Base-by-base conservation (phyloP, 2,113 vertebrate species). In the Camelus bactrianus region DNA sequence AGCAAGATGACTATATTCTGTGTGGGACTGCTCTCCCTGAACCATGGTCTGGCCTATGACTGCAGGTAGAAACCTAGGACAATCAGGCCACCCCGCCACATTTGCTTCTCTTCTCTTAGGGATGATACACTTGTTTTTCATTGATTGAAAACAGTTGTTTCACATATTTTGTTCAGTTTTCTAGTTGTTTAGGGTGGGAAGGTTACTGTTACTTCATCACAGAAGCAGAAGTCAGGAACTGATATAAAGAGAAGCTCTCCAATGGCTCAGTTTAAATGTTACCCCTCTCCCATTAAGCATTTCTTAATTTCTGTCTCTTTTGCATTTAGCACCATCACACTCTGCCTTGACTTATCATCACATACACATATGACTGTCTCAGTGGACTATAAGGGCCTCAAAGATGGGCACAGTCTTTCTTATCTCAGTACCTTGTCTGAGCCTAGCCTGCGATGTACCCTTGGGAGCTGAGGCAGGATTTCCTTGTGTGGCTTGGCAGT, bases 371-470 rank as follows among this genome's bases (percentile, higher is more conserved):
- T 38, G 32, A 30, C 48, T 81, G 10, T 81, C 38, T 65, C 42
- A 32, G 5, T n/a, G 58, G 56, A n/a, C 48, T 6, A 5, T 2
- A 26, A 48, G 54, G 38, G 54, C 52, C 58, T 52, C 20, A 1
- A 12, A 73, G 24, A 38, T 92, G 46, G 70, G 35, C 16, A 77
- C 38, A 64, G 32, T 15, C 30, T 52, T n/a, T 67, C 35, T 83
- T 84, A 82, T 69, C 62, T 90, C 60, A 93, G 79, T 28, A 42
- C n/a, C 38, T 54, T 92, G 86, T 58, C 80, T 28, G 58, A 95
- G 50, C n/a, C 48, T n/a, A 22, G 60, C 17, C 42, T 32, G 24
- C 42, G 52, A 79, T 1, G 88, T 26, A 60, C 9, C 22, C 62
- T 79, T 52, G 76, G 70, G 72, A 77, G 79, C 77, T 24, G 42